Conservation (phyloP, 2,113 vertebrate species). For the Takifugu bimaculatus region DNA sequence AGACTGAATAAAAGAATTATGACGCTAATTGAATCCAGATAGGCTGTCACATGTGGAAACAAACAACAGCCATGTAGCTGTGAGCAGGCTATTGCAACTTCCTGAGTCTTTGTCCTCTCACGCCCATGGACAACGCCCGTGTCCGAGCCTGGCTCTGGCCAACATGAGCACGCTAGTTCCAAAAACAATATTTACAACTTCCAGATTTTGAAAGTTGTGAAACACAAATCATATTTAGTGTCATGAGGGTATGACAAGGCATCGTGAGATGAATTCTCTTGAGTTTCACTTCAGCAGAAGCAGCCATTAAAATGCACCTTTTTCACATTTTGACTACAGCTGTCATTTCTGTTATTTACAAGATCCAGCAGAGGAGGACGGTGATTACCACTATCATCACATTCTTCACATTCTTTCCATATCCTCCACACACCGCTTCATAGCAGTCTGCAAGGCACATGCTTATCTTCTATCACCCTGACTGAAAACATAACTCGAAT, state of each 20-base stretch:
- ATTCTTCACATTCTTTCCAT: slow-evolving; percentile 16
- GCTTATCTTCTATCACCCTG: slow-evolving; percentile 35
- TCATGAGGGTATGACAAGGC: slow-evolving; percentile 22
- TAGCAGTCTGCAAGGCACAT: slow-evolving; percentile 25
- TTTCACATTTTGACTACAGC: slow-evolving; percentile 12
- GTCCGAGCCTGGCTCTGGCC: slow-evolving; percentile 9
- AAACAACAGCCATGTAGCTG: slow-evolving; percentile 62
- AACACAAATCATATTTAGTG: slow-evolving; percentile 10
- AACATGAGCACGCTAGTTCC: slow-evolving; percentile 7
- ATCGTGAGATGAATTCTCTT: not conserved
- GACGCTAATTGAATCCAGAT: slow-evolving; percentile 60
- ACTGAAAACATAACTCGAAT: slow-evolving; percentile 20
- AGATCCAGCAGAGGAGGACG: slow-evolving; percentile 8
- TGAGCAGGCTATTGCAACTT: slow-evolving; percentile 52
- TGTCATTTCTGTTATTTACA: slow-evolving; percentile 29
- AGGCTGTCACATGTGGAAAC: slow-evolving; percentile 50
- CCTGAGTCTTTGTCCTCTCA: slow-evolving; percentile 52
- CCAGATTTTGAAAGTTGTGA: not conserved
- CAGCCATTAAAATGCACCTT: slow-evolving; percentile 1
- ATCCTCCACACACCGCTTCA: slow-evolving; percentile 34
- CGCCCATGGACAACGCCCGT: slow-evolving; percentile 66
- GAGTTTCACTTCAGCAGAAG: slow-evolving; percentile 38
- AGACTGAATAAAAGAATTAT: slow-evolving; percentile 17
- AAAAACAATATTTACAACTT: not conserved
- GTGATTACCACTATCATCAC: slow-evolving; percentile 16